A percentile compares a stretch with the other conserved stretches of the same genome.
These are phyloP conservation scores for Leucophora obtusa DNA, from an alignment of 2,888 invertebrate species.

Conservation along the genomic window DNA sequence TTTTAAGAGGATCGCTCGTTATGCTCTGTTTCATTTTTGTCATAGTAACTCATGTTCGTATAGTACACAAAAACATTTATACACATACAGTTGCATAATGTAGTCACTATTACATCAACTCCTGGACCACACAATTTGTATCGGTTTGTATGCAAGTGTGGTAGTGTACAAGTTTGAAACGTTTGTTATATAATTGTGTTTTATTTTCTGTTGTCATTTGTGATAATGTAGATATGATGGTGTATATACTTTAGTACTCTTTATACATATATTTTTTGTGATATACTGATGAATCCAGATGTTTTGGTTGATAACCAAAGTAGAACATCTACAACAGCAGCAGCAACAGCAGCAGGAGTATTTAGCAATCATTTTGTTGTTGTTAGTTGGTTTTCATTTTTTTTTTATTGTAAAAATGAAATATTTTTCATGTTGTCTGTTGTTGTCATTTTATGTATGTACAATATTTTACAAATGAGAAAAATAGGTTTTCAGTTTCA, in stretches of 20 bases:
- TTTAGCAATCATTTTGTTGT: conserved; percentile 21
- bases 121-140: conserved; percentile 44
- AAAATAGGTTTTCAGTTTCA: conserved; percentile 9
- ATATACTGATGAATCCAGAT: conserved; percentile 18
- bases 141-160: background rate
- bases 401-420: background rate
- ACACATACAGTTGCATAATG: conserved; percentile 1
- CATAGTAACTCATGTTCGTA: conserved; percentile 53
- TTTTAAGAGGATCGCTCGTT: conserved; percentile 75
- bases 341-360: conserved; percentile 19
- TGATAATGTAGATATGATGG: conserved; percentile 29
- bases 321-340: conserved; percentile 30
- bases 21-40: conserved; percentile 71
- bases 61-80: conserved; percentile 44
- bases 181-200: background rate
- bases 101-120: conserved; percentile 42
- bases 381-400: background rate
- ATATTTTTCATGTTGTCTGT: conserved; percentile 6
- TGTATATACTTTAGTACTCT: no score
- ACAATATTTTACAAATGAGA: background rate
- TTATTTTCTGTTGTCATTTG: conserved; percentile 19
- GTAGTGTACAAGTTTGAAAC: background rate
- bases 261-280: background rate
- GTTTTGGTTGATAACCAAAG: conserved; percentile 24
- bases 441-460: conserved; percentile 23